Percentiles rank a stretch among this genome's conserved stretches.
These are phyloP conservation scores for Lichenostomus cassidix DNA, from an alignment of 2,113 vertebrate species.

Conservation along the genomic window DNA sequence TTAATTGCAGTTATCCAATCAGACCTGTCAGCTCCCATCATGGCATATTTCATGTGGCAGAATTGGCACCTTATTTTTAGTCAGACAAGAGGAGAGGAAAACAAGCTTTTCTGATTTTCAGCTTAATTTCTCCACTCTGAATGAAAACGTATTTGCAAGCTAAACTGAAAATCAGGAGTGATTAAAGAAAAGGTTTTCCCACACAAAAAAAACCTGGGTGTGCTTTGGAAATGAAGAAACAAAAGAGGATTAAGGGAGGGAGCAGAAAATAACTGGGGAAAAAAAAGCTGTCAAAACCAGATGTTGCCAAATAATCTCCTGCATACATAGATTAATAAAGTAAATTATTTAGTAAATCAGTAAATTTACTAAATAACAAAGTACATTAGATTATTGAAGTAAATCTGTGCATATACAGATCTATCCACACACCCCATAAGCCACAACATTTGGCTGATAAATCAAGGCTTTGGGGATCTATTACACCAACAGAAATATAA, in stretches of 20 bases:
- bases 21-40: background rate
- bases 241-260: background rate
- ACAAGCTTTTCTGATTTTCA: background rate
- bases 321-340: background rate
- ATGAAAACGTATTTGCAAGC: background rate
- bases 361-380: too few species aligned
- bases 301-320: background rate
- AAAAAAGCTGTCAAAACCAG: background rate
- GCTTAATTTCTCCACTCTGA: background rate
- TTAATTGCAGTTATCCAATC: background rate
- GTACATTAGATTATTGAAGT: background rate
- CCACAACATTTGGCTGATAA: background rate
- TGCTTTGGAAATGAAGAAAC: background rate
- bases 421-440: background rate
- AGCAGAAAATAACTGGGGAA: background rate
- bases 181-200: background rate
- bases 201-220: background rate
- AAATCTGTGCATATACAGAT: background rate
- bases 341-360: background rate
- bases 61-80: background rate
- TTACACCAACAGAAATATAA: background rate
- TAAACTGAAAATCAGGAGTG: background rate
- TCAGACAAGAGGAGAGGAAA: background rate
- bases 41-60: background rate
- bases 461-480: background rate